Conservation (phyloP, 2,888 invertebrate genomes). For the Rotaria sp. region DNA sequence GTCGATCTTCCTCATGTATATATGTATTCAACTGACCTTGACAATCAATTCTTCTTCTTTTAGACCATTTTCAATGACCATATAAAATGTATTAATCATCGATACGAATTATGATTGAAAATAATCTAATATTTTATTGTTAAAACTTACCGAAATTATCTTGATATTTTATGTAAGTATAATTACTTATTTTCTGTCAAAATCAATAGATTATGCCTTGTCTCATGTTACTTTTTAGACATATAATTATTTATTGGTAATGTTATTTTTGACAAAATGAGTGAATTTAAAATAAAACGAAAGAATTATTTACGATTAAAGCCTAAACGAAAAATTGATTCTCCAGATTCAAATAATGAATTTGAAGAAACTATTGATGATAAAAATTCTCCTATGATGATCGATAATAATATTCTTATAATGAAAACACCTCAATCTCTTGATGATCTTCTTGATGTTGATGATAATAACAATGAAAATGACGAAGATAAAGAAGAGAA, state of each 20-base stretch:
- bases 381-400: too few relatives aligned
- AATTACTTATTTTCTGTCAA: background rate
- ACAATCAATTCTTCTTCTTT: background rate
- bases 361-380: background rate
- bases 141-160: background rate
- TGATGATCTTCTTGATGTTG: background rate
- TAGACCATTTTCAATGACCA: too few relatives aligned
- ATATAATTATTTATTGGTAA: background rate
- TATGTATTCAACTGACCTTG: slow-evolving; percentile 4
- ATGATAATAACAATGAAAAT: background rate
- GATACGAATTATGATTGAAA: background rate
- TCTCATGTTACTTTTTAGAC: background rate
- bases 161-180: background rate
- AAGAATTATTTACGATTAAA: background rate
- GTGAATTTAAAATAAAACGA: background rate
- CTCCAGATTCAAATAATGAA: background rate
- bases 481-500: background rate
- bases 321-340: background rate
- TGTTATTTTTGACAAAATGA: background rate
- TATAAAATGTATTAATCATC: background rate
- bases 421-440: slow-evolving; percentile 6
- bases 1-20: background rate
- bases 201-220: too few relatives aligned
- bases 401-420: background rate
- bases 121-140: background rate